Percentiles rank a stretch among this genome's conserved stretches.
Evolutionary conservation across 2,797 vertebrate genomes (phyloP).

Genomic region (Petrocephalus schoutedeni): DNA sequence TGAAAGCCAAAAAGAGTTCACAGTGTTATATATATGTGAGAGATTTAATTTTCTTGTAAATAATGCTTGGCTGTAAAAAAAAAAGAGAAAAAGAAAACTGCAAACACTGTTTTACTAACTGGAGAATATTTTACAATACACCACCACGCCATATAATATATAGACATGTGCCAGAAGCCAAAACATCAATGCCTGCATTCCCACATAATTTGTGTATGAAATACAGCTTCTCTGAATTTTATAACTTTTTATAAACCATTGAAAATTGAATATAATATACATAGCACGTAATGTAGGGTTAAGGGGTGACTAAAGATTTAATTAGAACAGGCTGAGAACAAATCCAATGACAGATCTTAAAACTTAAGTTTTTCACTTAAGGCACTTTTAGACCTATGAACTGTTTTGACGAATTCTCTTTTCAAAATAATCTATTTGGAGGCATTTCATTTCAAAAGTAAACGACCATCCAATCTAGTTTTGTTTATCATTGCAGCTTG

Average conservation of each 20-base stretch:
- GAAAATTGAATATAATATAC: neutral
- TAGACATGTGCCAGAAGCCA: neutral
- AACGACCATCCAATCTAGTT: neutral
- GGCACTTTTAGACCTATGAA: neutral
- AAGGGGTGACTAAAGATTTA: neutral
- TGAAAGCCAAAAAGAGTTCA: neutral
- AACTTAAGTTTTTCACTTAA: neutral
- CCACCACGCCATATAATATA: conserved; percentile 3
- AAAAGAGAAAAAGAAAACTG: neutral
- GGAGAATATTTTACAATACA: neutral
- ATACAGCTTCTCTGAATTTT: neutral
- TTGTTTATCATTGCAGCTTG: neutral
- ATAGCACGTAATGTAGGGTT: neutral
- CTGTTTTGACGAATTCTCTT: neutral
- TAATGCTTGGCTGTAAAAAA: neutral
- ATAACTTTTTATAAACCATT: neutral
- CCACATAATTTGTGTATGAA: neutral
- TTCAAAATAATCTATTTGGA: neutral
- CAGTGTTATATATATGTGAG: neutral
- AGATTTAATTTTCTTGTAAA: neutral
- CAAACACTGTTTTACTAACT: conserved; percentile 4
- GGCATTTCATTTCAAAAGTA: neutral
- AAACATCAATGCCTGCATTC: neutral
- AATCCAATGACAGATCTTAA: neutral
- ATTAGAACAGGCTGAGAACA: neutral